A percentile compares a stretch with the other conserved stretches of the same genome.
phyloP scores from a whole-genome alignment of 2,797 vertebrate species.

The Aplochiton taeniatus region DNA sequence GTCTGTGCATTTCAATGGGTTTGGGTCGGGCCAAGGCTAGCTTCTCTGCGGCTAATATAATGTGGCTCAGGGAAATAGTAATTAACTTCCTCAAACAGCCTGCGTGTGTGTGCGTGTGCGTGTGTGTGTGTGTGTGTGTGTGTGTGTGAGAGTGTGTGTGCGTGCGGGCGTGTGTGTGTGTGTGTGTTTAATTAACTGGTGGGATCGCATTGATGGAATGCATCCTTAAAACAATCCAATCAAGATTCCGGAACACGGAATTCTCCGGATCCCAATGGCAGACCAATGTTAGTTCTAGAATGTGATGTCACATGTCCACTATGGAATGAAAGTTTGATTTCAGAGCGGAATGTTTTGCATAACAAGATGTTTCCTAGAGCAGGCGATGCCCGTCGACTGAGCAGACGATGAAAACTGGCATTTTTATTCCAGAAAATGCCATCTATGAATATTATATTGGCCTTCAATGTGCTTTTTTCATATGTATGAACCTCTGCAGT shows the following conservation, averaged over 20 bases:
- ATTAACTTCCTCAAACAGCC: constrained; percentile 39
- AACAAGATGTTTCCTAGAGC: too few relatives aligned
- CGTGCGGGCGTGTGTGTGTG: constrained; percentile 5
- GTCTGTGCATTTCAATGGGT: constrained; percentile 45
- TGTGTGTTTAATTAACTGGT: constrained; percentile 29
- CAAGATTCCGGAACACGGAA: constrained; percentile 35
- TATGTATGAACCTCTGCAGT: too few relatives aligned
- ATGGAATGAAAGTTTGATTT: too few relatives aligned
- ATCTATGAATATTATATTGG: too few relatives aligned
- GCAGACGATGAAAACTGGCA: too few relatives aligned
- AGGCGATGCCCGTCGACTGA: too few relatives aligned
- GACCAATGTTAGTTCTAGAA: constrained; percentile 26
- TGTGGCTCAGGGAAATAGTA: constrained; percentile 39
- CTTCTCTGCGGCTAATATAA: constrained; percentile 35
- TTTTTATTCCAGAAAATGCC: too few relatives aligned
- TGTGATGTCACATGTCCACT: too few relatives aligned
- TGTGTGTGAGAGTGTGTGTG: constrained; percentile 1
- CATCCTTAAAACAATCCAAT: constrained; percentile 33
- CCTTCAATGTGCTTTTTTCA: too few relatives aligned
- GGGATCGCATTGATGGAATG: background rate
- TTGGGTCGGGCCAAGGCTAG: constrained; percentile 43
- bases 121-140: constrained; percentile 7
- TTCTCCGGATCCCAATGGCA: constrained; percentile 25
- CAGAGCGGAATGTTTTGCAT: too few relatives aligned
- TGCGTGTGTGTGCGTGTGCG: constrained; percentile 12